Conservation (phyloP, 2,888 invertebrate species). For the Macrostomum cliftonense region DNA sequence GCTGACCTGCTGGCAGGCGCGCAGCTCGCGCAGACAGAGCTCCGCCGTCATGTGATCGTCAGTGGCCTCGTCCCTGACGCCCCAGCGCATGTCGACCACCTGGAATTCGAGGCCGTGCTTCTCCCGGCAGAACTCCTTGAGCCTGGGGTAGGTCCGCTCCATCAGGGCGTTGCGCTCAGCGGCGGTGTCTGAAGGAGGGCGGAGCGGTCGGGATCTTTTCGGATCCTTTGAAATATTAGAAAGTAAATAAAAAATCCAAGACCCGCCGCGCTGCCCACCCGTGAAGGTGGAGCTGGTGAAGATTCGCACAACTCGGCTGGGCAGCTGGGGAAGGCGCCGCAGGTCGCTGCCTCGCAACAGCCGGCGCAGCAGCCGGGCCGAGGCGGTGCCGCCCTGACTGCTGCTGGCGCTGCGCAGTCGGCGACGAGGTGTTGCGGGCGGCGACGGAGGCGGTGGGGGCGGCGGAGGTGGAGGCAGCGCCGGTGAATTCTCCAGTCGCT, state of each 20-base stretch:
- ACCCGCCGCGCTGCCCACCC: neutral
- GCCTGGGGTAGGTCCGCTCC: constrained; percentile 17
- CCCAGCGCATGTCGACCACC: constrained; percentile 27
- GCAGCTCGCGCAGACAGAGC: constrained; percentile 21
- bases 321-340: too few species aligned
- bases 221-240: too few species aligned
- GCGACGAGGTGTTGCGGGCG: too few species aligned
- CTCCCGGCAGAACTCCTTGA: constrained; percentile 17
- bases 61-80: constrained; percentile 17
- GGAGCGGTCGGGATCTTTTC: too few species aligned
- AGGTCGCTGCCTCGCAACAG: too few species aligned
- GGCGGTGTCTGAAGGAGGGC: constrained; percentile 17
- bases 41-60: constrained; percentile 22
- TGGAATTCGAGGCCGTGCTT: constrained; percentile 20
- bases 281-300: neutral
- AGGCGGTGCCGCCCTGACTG: too few species aligned
- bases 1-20: constrained; percentile 20
- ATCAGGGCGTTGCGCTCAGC: constrained; percentile 18
- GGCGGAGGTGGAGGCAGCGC: too few species aligned
- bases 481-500: too few species aligned
- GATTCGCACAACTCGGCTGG: neutral
- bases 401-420: too few species aligned
- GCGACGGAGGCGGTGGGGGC: too few species aligned
- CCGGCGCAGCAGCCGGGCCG: too few species aligned
- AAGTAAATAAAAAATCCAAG: too few species aligned